Base-by-base conservation (phyloP, 1,140 invertebrate species). In the Copidosoma floridanum region DNA sequence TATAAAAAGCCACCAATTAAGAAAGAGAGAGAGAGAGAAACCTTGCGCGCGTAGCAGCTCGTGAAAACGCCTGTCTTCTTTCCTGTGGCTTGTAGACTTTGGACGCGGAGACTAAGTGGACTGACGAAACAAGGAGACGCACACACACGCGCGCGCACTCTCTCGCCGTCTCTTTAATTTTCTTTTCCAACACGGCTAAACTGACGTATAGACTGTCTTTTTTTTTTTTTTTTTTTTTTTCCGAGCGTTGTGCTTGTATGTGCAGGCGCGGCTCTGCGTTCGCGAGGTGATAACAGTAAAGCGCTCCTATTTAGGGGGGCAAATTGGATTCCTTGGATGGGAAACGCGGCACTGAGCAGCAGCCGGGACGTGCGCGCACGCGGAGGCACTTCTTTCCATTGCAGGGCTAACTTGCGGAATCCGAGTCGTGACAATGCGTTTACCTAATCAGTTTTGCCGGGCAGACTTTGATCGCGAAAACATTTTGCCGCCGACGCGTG, bases 1-100 rank as follows among this genome's bases (percentile, higher is more conserved):
- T 69, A n/a, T n/a, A 78, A 79, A 78, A 79, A 79, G 66, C 50
- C 65, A 71, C 67, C 74, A 77, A 79, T 79, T 79, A 79, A 77
- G 27, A 7, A 16, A 27, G 72, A 74, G 74, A 72, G 76, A n/a
- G n/a, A n/a, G n/a, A n/a, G n/a, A n/a, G n/a, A n/a, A n/a, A n/a
- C n/a, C n/a, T n/a, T n/a, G n/a, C n/a, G n/a, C n/a, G n/a, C n/a
- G n/a, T n/a, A n/a, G n/a, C n/a, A n/a, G n/a, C n/a, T n/a, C n/a
- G n/a, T n/a, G n/a, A n/a, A n/a, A n/a, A n/a, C n/a, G n/a, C n/a
- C n/a, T n/a, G n/a, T n/a, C n/a, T n/a, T n/a, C n/a, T n/a, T n/a
- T n/a, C n/a, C n/a, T n/a, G n/a, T n/a, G n/a, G 50, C 60, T 62
- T 40, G 38, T 12, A 37, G 2, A 4, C 21, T 5, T 57, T 14